phyloP scores from a whole-genome alignment of 2,888 invertebrate species.

The Drosophila niveifrons region DNA sequence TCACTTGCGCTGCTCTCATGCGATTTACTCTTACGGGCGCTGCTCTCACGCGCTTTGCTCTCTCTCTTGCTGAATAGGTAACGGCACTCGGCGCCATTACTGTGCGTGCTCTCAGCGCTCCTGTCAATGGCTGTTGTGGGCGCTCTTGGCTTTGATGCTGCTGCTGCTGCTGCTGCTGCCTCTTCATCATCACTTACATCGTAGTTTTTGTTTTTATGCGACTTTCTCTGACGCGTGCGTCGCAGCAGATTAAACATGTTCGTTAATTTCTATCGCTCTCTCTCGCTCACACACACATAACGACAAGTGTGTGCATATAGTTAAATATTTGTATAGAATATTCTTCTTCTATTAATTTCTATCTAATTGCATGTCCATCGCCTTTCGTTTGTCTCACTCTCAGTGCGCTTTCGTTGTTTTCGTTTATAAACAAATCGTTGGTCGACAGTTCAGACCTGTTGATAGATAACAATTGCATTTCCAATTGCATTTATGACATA shows the following conservation, averaged over 20 bases:
- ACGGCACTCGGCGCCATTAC: constrained; percentile 46
- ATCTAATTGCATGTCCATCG: constrained; percentile 49
- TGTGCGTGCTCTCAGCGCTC: constrained; percentile 35
- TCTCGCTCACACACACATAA: constrained; percentile 9
- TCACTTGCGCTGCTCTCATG: constrained; percentile 16
- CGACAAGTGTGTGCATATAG: constrained; percentile 4
- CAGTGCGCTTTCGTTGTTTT: constrained; percentile 49
- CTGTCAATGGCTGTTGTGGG: constrained; percentile 18
- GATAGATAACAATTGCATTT: constrained; percentile 37
- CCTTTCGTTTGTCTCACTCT: constrained; percentile 2
- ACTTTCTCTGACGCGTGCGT: constrained; percentile 75
- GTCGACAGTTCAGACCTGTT: constrained; percentile 65
- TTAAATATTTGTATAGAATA: constrained; percentile 25
- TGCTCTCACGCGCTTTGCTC: constrained; percentile 14
- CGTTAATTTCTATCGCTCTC: constrained; percentile 32
- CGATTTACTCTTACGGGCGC: constrained; percentile 1
- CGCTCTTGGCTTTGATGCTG: constrained; percentile 18
- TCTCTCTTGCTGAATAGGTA: constrained; percentile 49
- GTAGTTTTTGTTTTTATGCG: constrained; percentile 58
- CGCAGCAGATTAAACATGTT: constrained; percentile 82
- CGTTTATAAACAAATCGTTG: constrained; percentile 75
- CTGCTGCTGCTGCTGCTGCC: constrained; percentile 22
- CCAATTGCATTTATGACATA: constrained; percentile 36
- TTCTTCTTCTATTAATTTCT: constrained; percentile 29
- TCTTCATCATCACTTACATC: constrained; percentile 58